A percentile compares a stretch with the other conserved stretches of the same genome.
Conservation (phyloP, 2,113 vertebrate species). For the Cavia porcellus region DNA sequence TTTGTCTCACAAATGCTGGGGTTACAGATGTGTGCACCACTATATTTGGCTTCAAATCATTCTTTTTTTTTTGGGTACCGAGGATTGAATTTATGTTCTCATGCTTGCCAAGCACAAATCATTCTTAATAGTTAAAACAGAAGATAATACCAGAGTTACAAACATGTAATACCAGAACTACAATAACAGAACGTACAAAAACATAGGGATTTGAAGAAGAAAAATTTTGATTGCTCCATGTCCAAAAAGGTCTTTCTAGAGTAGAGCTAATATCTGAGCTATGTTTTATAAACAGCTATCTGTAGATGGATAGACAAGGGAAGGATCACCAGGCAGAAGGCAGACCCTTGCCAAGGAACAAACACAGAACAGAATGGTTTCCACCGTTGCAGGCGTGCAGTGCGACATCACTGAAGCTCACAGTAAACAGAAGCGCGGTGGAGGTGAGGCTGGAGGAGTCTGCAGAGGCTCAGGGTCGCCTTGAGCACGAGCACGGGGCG, state of each 20-base stretch:
- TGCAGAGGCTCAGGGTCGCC: neutral
- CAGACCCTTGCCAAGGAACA: neutral
- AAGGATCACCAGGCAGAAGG: constrained; percentile 6
- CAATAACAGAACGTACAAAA: neutral
- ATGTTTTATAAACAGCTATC: neutral
- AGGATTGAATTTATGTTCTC: too few relatives aligned
- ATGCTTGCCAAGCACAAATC: neutral
- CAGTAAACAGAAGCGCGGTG: neutral
- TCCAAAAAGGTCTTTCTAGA: constrained; percentile 14
- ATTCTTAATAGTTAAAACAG: constrained; percentile 15
- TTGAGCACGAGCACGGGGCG: too few relatives aligned
- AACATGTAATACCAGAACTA: neutral
- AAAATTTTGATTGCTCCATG: neutral
- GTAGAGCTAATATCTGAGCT: neutral
- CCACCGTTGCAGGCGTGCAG: neutral
- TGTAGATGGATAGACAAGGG: neutral
- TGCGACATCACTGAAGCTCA: neutral
- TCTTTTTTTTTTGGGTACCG: neutral
- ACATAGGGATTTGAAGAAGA: constrained; percentile 14
- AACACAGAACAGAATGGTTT: neutral
- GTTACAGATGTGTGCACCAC: neutral
- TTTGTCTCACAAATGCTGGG: neutral
- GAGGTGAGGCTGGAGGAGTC: neutral
- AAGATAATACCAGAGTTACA: neutral
- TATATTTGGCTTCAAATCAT: neutral